Evolutionary conservation across 2,113 vertebrate genomes (phyloP).

Genomic region (Hippoglossus stenolepis): DNA sequence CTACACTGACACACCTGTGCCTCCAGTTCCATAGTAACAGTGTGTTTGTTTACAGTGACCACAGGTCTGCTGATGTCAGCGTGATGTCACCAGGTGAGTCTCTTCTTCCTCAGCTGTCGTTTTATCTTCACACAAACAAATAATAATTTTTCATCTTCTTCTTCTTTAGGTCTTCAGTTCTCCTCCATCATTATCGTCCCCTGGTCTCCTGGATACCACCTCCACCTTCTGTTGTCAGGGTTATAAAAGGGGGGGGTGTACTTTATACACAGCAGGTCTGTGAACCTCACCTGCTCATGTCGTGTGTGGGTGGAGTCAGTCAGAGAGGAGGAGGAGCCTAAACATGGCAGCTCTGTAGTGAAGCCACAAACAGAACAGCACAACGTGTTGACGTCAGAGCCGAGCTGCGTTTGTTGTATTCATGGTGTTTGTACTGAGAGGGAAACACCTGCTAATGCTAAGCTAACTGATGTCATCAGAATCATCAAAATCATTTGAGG

Average conservation of each 20-base stretch:
- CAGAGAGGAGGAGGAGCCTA: neutral
- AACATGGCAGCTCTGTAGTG: neutral
- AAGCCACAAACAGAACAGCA: neutral
- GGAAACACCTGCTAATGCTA: neutral
- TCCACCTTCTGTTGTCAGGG: neutral
- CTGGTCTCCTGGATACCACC: slow-evolving; percentile 10
- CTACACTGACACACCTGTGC: neutral
- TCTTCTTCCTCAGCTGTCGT: neutral
- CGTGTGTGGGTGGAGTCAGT: too few species aligned
- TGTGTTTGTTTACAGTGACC: slow-evolving; percentile 70
- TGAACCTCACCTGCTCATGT: neutral
- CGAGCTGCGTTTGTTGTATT: neutral
- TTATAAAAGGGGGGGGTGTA: neutral
- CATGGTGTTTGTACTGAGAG: neutral
- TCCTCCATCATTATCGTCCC: neutral
- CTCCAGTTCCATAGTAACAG: neutral
- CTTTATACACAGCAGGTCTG: neutral
- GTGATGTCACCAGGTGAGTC: slow-evolving; percentile 62
- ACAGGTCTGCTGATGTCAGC: slow-evolving; percentile 78
- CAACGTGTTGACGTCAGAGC: neutral
- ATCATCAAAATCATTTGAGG: neutral
- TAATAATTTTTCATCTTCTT: neutral
- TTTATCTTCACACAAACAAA: neutral
- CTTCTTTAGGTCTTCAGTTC: neutral
- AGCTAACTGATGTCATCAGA: neutral